Percentiles rank a stretch among this genome's conserved stretches.
These are phyloP conservation scores for Turritopsis dohrnii DNA, from an alignment of 30 jellyfish, hydroid and myxozoan species.

Conservation along the genomic window DNA sequence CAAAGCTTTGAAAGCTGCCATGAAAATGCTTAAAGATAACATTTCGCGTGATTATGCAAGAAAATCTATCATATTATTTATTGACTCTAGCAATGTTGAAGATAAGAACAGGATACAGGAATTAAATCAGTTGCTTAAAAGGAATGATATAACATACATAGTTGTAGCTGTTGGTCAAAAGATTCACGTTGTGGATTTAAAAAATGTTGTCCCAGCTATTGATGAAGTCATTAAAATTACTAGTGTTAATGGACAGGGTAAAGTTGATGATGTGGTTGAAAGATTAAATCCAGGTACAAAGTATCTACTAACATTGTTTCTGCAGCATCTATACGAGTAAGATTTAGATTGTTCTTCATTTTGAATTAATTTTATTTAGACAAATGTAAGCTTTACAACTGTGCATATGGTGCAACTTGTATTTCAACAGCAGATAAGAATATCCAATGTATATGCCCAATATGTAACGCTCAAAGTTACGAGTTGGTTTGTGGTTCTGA, in stretches of 20 bases:
- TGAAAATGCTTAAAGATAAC: background rate
- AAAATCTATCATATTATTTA: slow-evolving; percentile 7
- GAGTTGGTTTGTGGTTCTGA: slow-evolving; percentile 70
- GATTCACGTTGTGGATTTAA: background rate
- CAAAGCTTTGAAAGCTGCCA: background rate
- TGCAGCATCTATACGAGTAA: background rate
- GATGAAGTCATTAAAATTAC: background rate
- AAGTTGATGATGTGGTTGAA: background rate
- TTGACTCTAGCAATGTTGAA: background rate
- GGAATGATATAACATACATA: background rate
- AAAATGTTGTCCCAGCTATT: background rate
- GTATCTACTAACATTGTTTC: background rate
- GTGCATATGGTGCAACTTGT: background rate
- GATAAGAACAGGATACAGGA: background rate
- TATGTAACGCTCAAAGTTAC: slow-evolving; percentile 36
- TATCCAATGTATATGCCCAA: slow-evolving; percentile 64
- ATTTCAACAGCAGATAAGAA: slow-evolving; percentile 8
- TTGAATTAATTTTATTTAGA: background rate
- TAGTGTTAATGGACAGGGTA: background rate
- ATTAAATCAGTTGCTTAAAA: background rate
- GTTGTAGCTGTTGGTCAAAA: slow-evolving; percentile 1
- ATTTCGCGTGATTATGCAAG: background rate
- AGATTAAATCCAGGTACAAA: background rate
- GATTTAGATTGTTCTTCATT: background rate
- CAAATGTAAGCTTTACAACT: background rate